Evolutionary conservation across 1,140 invertebrate genomes (phyloP).

Genomic region (Cydia strobilella): DNA sequence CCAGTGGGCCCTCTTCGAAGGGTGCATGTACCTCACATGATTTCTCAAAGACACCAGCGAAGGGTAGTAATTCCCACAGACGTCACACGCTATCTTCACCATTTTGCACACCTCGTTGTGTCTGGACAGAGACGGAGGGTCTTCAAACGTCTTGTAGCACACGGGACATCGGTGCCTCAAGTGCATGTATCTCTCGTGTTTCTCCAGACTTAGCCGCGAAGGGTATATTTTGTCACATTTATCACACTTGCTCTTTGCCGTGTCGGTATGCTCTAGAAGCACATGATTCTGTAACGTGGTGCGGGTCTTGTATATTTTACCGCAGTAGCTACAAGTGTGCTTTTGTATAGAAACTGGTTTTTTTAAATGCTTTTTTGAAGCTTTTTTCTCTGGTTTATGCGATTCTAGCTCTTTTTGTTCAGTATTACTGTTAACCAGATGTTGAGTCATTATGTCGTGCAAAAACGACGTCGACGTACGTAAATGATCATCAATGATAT

Average conservation of each 20-base stretch:
- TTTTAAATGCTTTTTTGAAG: background rate
- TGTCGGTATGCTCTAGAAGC: conserved; percentile 48
- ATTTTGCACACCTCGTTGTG: conserved; percentile 49
- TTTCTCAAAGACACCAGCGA: conserved; percentile 58
- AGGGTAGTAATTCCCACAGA: conserved; percentile 55
- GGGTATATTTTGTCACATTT: conserved; percentile 58
- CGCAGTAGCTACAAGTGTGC: conserved; percentile 50
- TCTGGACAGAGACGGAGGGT: conserved; percentile 39
- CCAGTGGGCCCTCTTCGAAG: conserved; percentile 44
- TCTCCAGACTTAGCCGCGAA: conserved; percentile 57
- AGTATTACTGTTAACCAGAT: background rate
- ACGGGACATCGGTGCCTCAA: conserved; percentile 51
- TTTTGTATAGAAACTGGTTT: conserved; percentile 30
- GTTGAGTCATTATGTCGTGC: conserved; percentile 52
- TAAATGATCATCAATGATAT: conserved; percentile 57
- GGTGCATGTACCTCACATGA: conserved; percentile 63
- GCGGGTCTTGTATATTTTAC: conserved; percentile 56
- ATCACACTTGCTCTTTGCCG: conserved; percentile 42
- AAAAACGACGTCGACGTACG: conserved; percentile 54
- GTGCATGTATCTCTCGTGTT: conserved; percentile 65
- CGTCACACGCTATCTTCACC: conserved; percentile 46
- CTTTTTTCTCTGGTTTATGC: background rate
- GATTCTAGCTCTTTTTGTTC: no score
- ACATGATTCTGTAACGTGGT: conserved; percentile 53
- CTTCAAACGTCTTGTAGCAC: conserved; percentile 59